phyloP scores from a whole-genome alignment of 2,797 vertebrate species.

The Syngnathus rostellatus region DNA sequence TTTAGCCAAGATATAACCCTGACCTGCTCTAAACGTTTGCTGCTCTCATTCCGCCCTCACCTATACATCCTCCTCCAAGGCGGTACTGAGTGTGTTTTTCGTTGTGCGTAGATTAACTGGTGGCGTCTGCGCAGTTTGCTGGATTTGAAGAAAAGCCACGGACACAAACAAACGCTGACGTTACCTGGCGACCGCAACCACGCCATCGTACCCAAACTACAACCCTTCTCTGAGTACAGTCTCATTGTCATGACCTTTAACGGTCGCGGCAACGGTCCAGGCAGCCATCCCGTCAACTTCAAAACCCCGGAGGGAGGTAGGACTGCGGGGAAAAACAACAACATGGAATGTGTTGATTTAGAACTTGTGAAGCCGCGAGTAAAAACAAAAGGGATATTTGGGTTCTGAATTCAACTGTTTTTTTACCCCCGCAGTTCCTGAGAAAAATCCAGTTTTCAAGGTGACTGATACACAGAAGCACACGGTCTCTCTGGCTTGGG shows the following conservation, averaged over 20 bases:
- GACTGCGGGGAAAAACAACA: conserved; percentile 45
- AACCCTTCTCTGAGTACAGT: conserved; percentile 86
- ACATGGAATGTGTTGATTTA: conserved; percentile 54
- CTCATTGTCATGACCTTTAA: conserved; percentile 87
- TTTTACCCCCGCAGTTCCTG: conserved; percentile 74
- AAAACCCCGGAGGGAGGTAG: conserved; percentile 95
- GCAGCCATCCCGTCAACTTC: conserved; percentile 79
- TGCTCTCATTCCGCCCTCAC: conserved; percentile 25
- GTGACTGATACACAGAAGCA: conserved; percentile 78
- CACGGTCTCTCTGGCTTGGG: conserved; percentile 80
- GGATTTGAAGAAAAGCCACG: conserved; percentile 74
- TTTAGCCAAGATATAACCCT: conserved; percentile 48
- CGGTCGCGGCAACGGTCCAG: conserved; percentile 82
- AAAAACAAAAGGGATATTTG: conserved; percentile 41
- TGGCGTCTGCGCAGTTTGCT: conserved; percentile 81
- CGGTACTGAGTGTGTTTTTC: conserved; percentile 8
- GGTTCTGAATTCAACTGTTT: conserved; percentile 29
- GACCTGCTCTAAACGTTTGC: conserved; percentile 39
- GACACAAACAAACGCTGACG: conserved; percentile 71
- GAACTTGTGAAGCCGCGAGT: conserved; percentile 43
- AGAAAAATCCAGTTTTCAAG: conserved; percentile 78
- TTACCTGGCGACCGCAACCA: conserved; percentile 76
- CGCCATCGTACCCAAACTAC: conserved; percentile 76
- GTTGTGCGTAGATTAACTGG: conserved; percentile 76
- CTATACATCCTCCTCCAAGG: neutral